Base-by-base conservation (phyloP, 2,888 invertebrate genomes). In the Troilus luridus region DNA sequence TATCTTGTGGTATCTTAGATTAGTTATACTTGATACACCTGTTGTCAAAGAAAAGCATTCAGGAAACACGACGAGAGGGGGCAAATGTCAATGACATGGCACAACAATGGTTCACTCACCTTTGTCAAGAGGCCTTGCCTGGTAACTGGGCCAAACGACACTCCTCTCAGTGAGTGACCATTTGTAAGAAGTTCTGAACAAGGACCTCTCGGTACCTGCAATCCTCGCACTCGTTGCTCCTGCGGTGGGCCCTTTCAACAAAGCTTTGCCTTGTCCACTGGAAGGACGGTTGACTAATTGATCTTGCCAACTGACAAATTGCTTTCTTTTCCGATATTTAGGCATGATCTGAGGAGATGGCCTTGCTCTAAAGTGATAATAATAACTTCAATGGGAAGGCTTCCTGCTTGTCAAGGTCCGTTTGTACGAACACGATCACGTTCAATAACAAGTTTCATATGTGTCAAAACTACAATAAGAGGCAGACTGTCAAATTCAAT, bases 31-130 rank as follows among this genome's bases (percentile, higher is more conserved):
- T 72, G 27, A 27, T 72, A 72, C 12, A 72, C 12, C 0, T n/a
- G 81, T 81, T 27, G 56, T 0, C 56, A 41, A 56, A 41, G 56
- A 0, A n/a, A 56, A 85, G 56, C 85, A 85, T 21, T 85, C 85
- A 85, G 85, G 85, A 85, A 85, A 85, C 56, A 85, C n/a, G 12
- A 58, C 12, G n/a, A n/a, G 10, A 56, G 41, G 6, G 6, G 56
- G 14, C 56, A 56, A 85, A 85, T 85, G 85, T 85, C 85, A 85
- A 85, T 85, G 85, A 85, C 85, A 85, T n/a, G 56, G 56, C n/a
- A 56, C 85, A 85, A 85, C 85, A 85, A 85, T 85, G 85, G 85
- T 85, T 85, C 85, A 58, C 21, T 85, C 56, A 54, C 85, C 85
- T 85, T 85, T 85, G 85, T 85, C 24, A 19, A 41, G 27, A 19